phyloP scores from a whole-genome alignment of 2,113 vertebrate genomes.

The Charina bottae region DNA sequence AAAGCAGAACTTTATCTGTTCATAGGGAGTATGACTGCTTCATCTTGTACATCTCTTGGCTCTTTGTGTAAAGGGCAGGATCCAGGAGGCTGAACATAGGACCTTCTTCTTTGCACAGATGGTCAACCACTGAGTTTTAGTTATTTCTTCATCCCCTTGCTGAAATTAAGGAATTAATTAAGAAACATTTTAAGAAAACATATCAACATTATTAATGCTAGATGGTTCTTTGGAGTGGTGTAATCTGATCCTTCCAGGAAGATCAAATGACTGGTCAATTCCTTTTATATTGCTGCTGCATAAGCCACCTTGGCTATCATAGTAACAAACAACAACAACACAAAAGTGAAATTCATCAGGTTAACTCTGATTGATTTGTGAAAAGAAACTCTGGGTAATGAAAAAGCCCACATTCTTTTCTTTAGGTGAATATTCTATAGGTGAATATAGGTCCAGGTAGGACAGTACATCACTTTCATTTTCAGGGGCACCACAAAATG shows the following conservation, averaged over 20 bases:
- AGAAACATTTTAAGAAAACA: no score
- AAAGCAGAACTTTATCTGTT: neutral
- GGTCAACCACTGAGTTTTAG: neutral
- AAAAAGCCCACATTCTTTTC: neutral
- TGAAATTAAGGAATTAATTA: no score
- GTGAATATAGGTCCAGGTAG: neutral
- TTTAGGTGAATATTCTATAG: neutral
- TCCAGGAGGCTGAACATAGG: neutral
- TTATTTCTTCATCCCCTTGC: neutral
- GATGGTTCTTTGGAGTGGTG: neutral
- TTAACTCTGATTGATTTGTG: neutral
- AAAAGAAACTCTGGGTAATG: neutral
- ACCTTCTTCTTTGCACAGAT: neutral
- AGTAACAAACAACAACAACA: neutral
- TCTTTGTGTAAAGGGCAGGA: neutral
- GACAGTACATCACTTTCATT: neutral
- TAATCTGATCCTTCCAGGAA: neutral
- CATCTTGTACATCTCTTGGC: neutral
- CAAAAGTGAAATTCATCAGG: neutral
- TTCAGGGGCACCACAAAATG: neutral
- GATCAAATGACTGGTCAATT: neutral
- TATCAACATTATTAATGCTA: neutral
- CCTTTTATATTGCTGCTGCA: neutral
- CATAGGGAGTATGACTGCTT: neutral
- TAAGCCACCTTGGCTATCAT: neutral